Conservation (phyloP, 2,797 vertebrate genomes). For the Antennarius maculatus region DNA sequence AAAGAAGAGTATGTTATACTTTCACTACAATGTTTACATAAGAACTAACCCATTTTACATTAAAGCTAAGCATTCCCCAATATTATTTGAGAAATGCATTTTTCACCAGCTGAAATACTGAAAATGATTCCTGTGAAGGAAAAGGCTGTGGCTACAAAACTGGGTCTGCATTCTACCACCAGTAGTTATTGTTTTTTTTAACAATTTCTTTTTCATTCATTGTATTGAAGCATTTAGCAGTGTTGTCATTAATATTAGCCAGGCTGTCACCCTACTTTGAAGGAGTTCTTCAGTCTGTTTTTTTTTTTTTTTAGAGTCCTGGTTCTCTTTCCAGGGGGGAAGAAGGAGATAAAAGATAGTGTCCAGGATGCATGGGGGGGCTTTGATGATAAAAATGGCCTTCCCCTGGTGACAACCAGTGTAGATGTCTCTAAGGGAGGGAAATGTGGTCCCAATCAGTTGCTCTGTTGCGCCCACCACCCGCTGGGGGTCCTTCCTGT, state of each 20-base stretch:
- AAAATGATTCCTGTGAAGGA: constrained; percentile 6
- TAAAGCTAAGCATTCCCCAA: constrained; percentile 32
- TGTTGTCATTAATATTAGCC: background rate
- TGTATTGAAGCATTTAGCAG: background rate
- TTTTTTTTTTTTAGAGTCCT: too few species aligned
- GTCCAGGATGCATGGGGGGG: too few species aligned
- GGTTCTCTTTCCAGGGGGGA: too few species aligned
- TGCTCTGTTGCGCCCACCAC: too few species aligned
- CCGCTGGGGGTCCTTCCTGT: too few species aligned
- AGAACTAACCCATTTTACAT: constrained; percentile 47
- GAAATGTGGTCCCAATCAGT: too few species aligned
- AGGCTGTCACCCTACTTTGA: background rate
- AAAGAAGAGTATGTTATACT: constrained; percentile 38
- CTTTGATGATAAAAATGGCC: too few species aligned
- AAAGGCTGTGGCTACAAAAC: too few species aligned
- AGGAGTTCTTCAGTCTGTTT: too few species aligned
- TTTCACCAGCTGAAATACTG: background rate
- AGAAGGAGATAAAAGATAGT: too few species aligned
- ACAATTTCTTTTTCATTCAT: background rate
- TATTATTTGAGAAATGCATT: constrained; percentile 18
- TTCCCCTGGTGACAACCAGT: too few species aligned
- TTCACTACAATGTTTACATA: constrained; percentile 58
- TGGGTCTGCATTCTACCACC: background rate
- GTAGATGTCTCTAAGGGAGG: too few species aligned
- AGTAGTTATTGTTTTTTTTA: background rate